These are phyloP conservation scores for Drosophila yooni DNA, from an alignment of 2,888 invertebrate species.

Conservation along the genomic window DNA sequence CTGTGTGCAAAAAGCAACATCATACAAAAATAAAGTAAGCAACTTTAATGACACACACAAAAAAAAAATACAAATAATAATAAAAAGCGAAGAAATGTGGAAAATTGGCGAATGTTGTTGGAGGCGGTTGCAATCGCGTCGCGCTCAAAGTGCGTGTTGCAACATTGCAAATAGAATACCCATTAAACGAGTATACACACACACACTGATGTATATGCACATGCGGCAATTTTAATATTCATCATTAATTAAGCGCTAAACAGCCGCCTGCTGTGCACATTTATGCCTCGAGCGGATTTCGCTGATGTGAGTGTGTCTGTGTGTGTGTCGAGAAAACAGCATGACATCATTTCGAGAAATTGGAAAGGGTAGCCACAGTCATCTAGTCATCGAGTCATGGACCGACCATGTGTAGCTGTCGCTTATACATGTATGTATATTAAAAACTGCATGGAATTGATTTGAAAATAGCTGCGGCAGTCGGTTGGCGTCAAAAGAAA, in stretches of 20 bases:
- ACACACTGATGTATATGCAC: conserved; percentile 16
- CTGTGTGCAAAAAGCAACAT: conserved; percentile 18
- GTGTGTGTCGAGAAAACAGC: conserved; percentile 54
- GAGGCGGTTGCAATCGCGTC: conserved; percentile 27
- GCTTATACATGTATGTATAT: conserved; percentile 43
- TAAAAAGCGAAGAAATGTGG: neutral
- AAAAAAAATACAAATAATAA: neutral
- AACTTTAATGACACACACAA: conserved; percentile 49
- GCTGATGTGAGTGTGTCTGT: conserved; percentile 10
- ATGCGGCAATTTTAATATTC: conserved; percentile 80
- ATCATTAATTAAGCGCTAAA: conserved; percentile 82
- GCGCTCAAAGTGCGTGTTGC: conserved; percentile 59
- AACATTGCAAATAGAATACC: conserved; percentile 57
- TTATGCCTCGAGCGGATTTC: conserved; percentile 58
- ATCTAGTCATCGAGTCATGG: conserved; percentile 32
- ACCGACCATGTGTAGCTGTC: conserved; percentile 26
- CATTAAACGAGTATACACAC: conserved; percentile 33
- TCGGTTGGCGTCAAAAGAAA: conserved; percentile 44
- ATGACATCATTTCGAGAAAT: conserved; percentile 77
- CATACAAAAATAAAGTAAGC: conserved; percentile 23
- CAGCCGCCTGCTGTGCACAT: conserved; percentile 74
- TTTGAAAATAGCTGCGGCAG: conserved; percentile 71
- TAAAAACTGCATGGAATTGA: conserved; percentile 80
- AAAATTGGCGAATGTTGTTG: conserved; percentile 43
- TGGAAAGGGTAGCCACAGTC: conserved; percentile 61